Evolutionary conservation across 2,888 invertebrate genomes (phyloP).

Genomic region (Ectemnius continuus): DNA sequence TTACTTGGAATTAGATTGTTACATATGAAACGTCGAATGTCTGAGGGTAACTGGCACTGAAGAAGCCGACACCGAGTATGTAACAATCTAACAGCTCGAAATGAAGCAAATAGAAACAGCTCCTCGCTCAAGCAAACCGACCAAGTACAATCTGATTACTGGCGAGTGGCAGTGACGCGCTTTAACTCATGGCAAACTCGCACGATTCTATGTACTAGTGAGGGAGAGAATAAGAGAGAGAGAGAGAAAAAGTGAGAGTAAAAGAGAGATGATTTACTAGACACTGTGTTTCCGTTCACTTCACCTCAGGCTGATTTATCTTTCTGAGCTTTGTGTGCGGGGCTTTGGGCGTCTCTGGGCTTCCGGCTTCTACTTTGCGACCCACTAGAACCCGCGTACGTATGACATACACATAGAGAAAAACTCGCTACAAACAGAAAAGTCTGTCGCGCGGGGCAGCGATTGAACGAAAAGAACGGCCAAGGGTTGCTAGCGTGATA

Average conservation of each 20-base stretch:
- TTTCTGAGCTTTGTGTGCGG: constrained; percentile 44
- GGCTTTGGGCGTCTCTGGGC: constrained; percentile 68
- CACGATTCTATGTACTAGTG: background rate
- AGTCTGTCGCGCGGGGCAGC: constrained; percentile 26
- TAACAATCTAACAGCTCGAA: background rate
- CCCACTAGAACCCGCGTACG: constrained; percentile 39
- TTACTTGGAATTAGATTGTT: no score
- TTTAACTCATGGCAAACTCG: no score
- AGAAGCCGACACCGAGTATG: background rate
- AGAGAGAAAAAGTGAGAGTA: background rate
- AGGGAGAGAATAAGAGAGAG: constrained; percentile 11
- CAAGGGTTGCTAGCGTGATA: constrained; percentile 3
- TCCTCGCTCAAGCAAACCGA: background rate
- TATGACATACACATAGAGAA: constrained; percentile 17
- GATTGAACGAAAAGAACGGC: constrained; percentile 34
- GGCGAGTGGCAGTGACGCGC: no score
- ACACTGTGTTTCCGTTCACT: constrained; percentile 22
- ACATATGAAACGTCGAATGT: background rate
- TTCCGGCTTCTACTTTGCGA: constrained; percentile 48
- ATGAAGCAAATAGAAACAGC: constrained; percentile 18
- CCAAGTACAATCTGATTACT: no score
- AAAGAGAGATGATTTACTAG: background rate
- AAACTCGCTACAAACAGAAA: background rate
- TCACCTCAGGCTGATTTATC: constrained; percentile 27
- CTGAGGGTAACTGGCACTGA: background rate